Evolutionary conservation across 1,140 invertebrate species (phyloP).

Genomic region (Drosophila sturtevanti): DNA sequence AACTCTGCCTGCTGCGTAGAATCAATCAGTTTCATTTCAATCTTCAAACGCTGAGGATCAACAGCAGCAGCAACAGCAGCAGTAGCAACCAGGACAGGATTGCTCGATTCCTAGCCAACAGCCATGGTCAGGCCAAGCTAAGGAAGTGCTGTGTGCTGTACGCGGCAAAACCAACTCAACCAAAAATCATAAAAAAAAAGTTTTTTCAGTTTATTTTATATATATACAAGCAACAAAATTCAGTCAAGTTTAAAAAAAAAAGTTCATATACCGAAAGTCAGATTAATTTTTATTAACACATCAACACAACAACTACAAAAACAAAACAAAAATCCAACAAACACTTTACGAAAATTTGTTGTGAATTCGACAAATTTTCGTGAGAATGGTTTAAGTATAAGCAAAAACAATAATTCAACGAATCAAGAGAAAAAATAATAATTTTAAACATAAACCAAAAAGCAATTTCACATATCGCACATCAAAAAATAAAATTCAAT

Average conservation of each 20-base stretch:
- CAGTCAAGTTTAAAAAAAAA: slow-evolving; percentile 38
- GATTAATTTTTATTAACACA: slow-evolving; percentile 71
- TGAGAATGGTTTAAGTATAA: slow-evolving; percentile 63
- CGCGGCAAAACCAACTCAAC: slow-evolving; percentile 41
- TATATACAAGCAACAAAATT: slow-evolving; percentile 45
- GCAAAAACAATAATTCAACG: slow-evolving; percentile 25
- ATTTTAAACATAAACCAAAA: slow-evolving; percentile 37
- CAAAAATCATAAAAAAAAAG: slow-evolving; percentile 21
- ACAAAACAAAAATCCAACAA: slow-evolving; percentile 28
- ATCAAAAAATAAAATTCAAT: slow-evolving; percentile 1
- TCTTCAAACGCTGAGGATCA: slow-evolving; percentile 75
- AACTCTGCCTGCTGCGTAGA: slow-evolving; percentile 73
- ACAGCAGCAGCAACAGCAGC: slow-evolving; percentile 58
- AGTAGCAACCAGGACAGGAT: slow-evolving; percentile 61
- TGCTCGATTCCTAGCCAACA: slow-evolving; percentile 40
- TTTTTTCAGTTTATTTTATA: slow-evolving; percentile 14
- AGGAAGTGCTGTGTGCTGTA: slow-evolving; percentile 48
- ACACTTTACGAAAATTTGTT: slow-evolving; percentile 49
- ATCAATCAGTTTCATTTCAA: slow-evolving; percentile 83
- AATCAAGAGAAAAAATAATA: slow-evolving; percentile 10
- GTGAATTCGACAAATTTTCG: slow-evolving; percentile 50
- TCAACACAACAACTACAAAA: slow-evolving; percentile 25
- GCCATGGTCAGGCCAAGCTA: slow-evolving; percentile 62
- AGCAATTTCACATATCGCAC: slow-evolving; percentile 11
- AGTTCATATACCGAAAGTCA: slow-evolving; percentile 74